Evolutionary conservation across 2,113 vertebrate species (phyloP).

Genomic region (Microtus oregoni): DNA sequence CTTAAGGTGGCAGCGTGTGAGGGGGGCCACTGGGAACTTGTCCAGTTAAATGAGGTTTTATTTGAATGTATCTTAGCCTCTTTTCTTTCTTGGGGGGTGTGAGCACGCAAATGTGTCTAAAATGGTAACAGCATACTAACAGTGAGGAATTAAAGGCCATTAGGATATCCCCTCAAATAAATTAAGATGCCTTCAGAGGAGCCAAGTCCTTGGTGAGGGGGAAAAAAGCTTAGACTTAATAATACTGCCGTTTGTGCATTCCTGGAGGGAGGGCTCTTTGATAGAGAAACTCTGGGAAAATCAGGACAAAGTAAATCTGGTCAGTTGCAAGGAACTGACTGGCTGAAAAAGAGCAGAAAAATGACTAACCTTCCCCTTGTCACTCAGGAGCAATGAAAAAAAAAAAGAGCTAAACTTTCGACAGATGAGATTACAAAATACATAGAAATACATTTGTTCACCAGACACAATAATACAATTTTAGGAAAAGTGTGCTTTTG

Average conservation of each 20-base stretch:
- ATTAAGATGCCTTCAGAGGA: constrained; percentile 25
- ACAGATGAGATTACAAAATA: neutral
- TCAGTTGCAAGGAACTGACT: neutral
- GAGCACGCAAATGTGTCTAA: constrained; percentile 7
- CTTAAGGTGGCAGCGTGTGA: neutral
- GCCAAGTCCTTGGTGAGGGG: neutral
- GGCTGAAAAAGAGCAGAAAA: constrained; percentile 5
- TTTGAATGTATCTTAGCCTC: constrained; percentile 10
- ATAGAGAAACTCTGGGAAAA: neutral
- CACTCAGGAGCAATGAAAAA: constrained; percentile 21
- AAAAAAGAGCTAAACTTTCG: neutral
- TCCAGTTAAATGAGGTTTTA: constrained; percentile 39
- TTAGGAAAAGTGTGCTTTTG: neutral
- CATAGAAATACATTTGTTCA: neutral
- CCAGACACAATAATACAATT: neutral
- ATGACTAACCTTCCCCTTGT: neutral
- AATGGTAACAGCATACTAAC: constrained; percentile 38
- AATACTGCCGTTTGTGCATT: neutral
- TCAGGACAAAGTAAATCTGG: neutral
- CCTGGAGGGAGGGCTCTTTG: neutral
- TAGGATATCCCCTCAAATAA: constrained; percentile 57
- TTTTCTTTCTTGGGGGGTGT: neutral
- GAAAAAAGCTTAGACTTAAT: neutral
- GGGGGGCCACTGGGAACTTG: neutral
- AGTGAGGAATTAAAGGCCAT: constrained; percentile 53